Conservation (phyloP, 2,797 vertebrate genomes). For the Apogon hyalosoma region DNA sequence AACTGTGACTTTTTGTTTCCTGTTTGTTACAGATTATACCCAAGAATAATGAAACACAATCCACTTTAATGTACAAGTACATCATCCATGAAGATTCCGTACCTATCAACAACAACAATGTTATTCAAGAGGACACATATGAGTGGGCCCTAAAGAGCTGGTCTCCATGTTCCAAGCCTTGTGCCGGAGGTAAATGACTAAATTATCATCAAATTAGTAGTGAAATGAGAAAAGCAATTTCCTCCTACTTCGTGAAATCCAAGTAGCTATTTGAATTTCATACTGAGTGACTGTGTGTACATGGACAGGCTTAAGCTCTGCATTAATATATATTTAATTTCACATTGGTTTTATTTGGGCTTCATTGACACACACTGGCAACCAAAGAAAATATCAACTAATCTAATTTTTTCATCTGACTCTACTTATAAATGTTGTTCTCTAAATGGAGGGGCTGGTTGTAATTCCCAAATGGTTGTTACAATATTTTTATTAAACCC, state of each 20-base stretch:
- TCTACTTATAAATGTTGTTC: no score
- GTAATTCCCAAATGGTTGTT: no score
- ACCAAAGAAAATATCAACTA: no score
- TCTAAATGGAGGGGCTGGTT: no score
- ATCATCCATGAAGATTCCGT: conserved; percentile 97
- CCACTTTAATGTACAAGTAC: conserved; percentile 94
- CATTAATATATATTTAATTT: neutral
- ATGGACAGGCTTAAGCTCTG: neutral
- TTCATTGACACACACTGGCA: no score
- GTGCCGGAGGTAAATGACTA: conserved; percentile 89
- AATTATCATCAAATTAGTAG: conserved; percentile 4
- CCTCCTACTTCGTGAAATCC: neutral
- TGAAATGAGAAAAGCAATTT: neutral
- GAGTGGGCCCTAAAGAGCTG: conserved; percentile 98
- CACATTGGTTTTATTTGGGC: neutral
- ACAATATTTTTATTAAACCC: no score
- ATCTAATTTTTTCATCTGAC: no score
- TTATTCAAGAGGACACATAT: conserved; percentile 93
- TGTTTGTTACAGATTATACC: conserved; percentile 88
- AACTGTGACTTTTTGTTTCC: neutral
- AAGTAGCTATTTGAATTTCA: neutral
- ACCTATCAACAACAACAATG: conserved; percentile 95
- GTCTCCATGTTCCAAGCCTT: conserved; percentile 95
- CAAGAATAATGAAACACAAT: conserved; percentile 92
- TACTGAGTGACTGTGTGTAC: neutral